A percentile compares a stretch with the other conserved stretches of the same genome.
phyloP scores from a whole-genome alignment of 2,888 invertebrate genomes.

The Minunthozetes semirufus region DNA sequence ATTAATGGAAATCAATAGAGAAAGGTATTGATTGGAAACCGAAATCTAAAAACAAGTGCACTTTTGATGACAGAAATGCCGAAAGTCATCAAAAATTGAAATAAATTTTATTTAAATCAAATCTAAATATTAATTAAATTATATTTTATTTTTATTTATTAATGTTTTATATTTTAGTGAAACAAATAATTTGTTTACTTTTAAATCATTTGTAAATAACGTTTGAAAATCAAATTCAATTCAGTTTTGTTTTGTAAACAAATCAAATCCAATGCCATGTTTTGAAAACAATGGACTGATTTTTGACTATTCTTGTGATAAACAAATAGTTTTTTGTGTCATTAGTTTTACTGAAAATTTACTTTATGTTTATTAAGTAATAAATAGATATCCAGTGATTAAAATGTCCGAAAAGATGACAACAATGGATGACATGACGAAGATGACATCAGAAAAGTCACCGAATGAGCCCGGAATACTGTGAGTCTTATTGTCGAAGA shows the following conservation, averaged over 20 bases:
- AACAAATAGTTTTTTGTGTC: too few species aligned
- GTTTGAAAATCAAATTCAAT: background rate
- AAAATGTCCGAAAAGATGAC: background rate
- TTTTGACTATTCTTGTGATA: background rate
- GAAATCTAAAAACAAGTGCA: background rate
- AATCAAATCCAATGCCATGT: too few species aligned
- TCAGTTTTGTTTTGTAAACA: background rate
- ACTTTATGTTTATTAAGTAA: background rate
- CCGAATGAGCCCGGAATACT: background rate
- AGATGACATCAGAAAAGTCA: background rate
- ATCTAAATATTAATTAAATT: background rate
- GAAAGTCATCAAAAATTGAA: background rate
- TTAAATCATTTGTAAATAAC: background rate
- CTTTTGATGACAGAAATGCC: background rate
- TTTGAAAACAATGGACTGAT: background rate
- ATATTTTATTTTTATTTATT: background rate
- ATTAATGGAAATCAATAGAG: too few species aligned
- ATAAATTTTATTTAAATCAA: background rate
- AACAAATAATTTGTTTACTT: too few species aligned
- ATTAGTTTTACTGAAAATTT: background rate
- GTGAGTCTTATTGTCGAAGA: background rate
- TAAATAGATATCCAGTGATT: background rate
- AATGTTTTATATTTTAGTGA: too few species aligned
- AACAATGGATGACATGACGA: background rate
- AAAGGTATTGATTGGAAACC: background rate